These are phyloP conservation scores for Polydrusus pterygomalis DNA, from an alignment of 2,888 invertebrate genomes.

Conservation along the genomic window DNA sequence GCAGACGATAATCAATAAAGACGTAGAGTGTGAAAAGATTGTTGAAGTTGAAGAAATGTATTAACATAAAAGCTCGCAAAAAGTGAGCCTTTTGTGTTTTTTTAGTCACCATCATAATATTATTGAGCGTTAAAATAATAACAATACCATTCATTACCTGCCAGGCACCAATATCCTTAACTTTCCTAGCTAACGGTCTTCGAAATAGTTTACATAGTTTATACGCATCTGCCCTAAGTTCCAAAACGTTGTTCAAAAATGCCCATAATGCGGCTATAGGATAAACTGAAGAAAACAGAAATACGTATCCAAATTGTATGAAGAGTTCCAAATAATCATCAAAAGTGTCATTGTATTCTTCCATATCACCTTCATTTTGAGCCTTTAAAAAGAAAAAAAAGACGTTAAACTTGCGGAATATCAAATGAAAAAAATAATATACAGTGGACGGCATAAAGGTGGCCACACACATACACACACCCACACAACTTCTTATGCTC, in stretches of 20 bases:
- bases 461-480: no score
- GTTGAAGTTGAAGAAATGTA: no score
- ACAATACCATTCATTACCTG: constrained; percentile 73
- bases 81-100: no score
- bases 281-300: constrained; percentile 85
- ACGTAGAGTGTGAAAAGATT: no score
- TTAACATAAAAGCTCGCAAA: no score
- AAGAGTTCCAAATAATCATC: constrained; percentile 87
- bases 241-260: constrained; percentile 82
- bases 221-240: constrained; percentile 84
- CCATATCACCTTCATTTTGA: constrained; percentile 72
- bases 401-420: no score
- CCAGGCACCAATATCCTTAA: constrained; percentile 86
- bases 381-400: constrained; percentile 65
- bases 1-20: no score
- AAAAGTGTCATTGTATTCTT: constrained; percentile 83
- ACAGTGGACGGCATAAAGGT: no score
- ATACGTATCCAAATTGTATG: constrained; percentile 87
- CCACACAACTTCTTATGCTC: no score
- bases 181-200: constrained; percentile 79
- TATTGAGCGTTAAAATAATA: no score
- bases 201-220: constrained; percentile 82
- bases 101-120: no score
- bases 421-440: no score
- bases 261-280: constrained; percentile 86